A percentile compares a stretch with the other conserved stretches of the same genome.
Evolutionary conservation across 1,140 invertebrate genomes (phyloP).

Genomic region (Drosophila santomea): DNA sequence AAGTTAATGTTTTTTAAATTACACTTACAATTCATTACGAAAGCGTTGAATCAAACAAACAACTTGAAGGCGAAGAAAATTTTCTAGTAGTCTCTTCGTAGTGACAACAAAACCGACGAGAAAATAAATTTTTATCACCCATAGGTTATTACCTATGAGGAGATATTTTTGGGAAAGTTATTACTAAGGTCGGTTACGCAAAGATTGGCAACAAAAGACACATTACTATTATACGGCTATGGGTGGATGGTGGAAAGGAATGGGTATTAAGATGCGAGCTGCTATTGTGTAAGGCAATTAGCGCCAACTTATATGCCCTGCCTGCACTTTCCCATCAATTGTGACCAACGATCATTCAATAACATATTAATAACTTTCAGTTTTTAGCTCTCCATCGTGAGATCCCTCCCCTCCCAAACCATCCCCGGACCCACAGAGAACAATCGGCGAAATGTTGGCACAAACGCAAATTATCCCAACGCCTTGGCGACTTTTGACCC

Average conservation of each 20-base stretch:
- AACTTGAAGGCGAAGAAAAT: constrained; percentile 46
- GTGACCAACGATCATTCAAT: constrained; percentile 33
- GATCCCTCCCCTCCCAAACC: constrained; percentile 3
- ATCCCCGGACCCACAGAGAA: constrained; percentile 13
- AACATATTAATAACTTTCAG: constrained; percentile 43
- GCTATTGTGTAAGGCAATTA: constrained; percentile 66
- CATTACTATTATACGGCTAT: constrained; percentile 24
- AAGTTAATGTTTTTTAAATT: constrained; percentile 66
- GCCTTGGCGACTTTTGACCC: constrained; percentile 53
- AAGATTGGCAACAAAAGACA: constrained; percentile 55
- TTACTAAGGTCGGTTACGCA: constrained; percentile 51
- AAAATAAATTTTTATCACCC: constrained; percentile 13
- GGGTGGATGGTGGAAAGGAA: constrained; percentile 25
- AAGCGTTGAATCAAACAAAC: constrained; percentile 29
- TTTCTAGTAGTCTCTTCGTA: constrained; percentile 28
- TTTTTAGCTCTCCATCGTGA: constrained; percentile 16
- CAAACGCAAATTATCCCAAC: constrained; percentile 40
- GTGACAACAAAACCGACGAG: constrained; percentile 24
- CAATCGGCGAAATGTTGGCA: constrained; percentile 42
- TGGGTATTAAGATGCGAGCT: constrained; percentile 4
- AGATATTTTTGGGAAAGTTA: constrained; percentile 63
- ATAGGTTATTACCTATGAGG: constrained; percentile 15
- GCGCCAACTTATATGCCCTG: constrained; percentile 40
- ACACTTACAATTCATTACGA: constrained; percentile 69
- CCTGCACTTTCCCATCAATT: constrained; percentile 64